A percentile compares a stretch with the other conserved stretches of the same genome.
These are phyloP conservation scores for Yponomeuta sedellus DNA, from an alignment of 2,888 invertebrate species.

Conservation along the genomic window DNA sequence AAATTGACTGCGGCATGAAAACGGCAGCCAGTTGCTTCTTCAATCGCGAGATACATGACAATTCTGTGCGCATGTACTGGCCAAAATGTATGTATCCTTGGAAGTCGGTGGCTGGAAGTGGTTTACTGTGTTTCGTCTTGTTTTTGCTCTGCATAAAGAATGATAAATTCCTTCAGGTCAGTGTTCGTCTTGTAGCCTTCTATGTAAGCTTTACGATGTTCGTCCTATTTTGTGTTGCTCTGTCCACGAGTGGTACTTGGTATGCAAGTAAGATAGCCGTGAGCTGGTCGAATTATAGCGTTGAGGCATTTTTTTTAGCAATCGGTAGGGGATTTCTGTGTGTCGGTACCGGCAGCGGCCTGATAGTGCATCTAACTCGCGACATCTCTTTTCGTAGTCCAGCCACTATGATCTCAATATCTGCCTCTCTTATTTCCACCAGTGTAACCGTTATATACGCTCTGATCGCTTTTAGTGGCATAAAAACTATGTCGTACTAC, in stretches of 20 bases:
- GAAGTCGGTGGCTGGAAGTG: constrained; percentile 41
- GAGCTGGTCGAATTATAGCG: constrained; percentile 28
- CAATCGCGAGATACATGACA: constrained; percentile 50
- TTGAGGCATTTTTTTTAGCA: neutral
- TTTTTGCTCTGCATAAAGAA: constrained; percentile 49
- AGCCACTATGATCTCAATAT: constrained; percentile 56
- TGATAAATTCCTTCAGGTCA: constrained; percentile 40
- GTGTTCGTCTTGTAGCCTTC: constrained; percentile 35
- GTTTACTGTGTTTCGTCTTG: constrained; percentile 33
- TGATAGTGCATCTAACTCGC: constrained; percentile 46
- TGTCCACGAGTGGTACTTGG: constrained; percentile 58
- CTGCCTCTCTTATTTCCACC: constrained; percentile 41
- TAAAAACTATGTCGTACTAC: constrained; percentile 59
- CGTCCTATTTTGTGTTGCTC: constrained; percentile 45
- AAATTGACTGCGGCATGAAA: constrained; percentile 57
- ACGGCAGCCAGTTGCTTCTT: constrained; percentile 59
- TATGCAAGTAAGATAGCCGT: constrained; percentile 38
- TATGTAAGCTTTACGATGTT: constrained; percentile 42
- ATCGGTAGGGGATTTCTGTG: constrained; percentile 35
- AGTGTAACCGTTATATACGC: constrained; percentile 39
- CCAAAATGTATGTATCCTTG: constrained; percentile 38
- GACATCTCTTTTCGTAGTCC: constrained; percentile 59
- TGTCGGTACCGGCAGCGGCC: constrained; percentile 51
- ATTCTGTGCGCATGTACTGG: constrained; percentile 33
- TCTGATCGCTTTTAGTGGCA: constrained; percentile 49